A percentile compares a stretch with the other conserved stretches of the same genome.
phyloP scores from a whole-genome alignment of 2,113 vertebrate species.

The Ictalurus punctatus region DNA sequence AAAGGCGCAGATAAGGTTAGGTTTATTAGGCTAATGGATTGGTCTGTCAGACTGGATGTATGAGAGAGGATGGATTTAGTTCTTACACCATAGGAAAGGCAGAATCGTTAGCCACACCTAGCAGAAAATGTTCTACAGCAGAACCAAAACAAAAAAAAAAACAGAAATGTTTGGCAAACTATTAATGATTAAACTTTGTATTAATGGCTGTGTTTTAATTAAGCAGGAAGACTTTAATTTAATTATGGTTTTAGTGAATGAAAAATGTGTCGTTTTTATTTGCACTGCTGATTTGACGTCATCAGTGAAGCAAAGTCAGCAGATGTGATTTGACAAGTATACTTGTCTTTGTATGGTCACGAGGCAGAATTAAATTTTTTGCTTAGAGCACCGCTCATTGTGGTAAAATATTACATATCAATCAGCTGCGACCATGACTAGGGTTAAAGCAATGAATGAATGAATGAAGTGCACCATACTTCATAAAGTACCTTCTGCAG shows the following conservation, averaged over 20 bases:
- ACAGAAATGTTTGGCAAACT: not conserved
- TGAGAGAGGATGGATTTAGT: constrained; percentile 60
- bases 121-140: constrained; percentile 32
- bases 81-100: constrained; percentile 53
- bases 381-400: no score
- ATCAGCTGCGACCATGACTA: not conserved
- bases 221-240: constrained; percentile 19
- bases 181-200: not conserved
- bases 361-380: not conserved
- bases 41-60: constrained; percentile 57
- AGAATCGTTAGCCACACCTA: constrained; percentile 44
- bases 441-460: not conserved
- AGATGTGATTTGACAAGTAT: not conserved
- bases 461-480: not conserved
- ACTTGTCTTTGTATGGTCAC: not conserved
- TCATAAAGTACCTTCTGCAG: not conserved
- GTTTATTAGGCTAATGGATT: constrained; percentile 70
- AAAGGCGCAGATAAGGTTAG: constrained; percentile 50
- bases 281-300: not conserved
- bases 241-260: constrained; percentile 10
- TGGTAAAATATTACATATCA: not conserved
- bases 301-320: not conserved
- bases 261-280: not conserved
- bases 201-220: constrained; percentile 15
- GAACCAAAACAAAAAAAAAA: not conserved